Conservation (phyloP, 2,113 vertebrate genomes). For the Noturus placidus region DNA sequence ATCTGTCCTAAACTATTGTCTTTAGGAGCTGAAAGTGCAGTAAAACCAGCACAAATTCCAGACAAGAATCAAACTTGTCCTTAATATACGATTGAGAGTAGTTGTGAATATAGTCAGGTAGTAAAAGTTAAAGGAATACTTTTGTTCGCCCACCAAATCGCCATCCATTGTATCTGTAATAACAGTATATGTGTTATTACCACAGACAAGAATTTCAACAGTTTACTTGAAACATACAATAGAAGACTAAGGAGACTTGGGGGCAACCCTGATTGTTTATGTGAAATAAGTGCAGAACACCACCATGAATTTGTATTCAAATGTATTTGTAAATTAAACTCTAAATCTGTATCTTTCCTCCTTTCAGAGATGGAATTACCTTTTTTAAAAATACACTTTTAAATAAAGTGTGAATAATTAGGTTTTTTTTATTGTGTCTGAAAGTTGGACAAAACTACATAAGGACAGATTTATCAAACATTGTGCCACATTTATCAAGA, state of each 20-base stretch:
- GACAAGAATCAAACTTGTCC: conserved; percentile 5
- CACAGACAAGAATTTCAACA: not conserved
- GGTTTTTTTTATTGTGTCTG: not conserved
- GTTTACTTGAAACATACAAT: not conserved
- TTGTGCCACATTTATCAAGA: not conserved
- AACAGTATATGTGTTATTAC: not conserved
- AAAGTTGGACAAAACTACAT: not conserved
- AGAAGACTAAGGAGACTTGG: not conserved
- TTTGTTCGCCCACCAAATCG: not conserved
- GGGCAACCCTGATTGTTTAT: not conserved
- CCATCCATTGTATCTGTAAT: not conserved
- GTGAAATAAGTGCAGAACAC: not conserved
- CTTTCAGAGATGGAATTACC: not conserved
- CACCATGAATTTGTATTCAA: not conserved
- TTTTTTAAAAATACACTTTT: not conserved
- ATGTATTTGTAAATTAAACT: not conserved
- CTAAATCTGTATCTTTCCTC: not conserved
- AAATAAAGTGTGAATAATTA: not conserved
- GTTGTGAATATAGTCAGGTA: not conserved
- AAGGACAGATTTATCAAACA: not conserved
- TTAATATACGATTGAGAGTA: not conserved
- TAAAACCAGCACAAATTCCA: conserved; percentile 16
- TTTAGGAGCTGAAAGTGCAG: not conserved
- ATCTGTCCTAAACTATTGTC: not conserved
- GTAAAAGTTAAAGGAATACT: not conserved